phyloP scores from a whole-genome alignment of 2,797 vertebrate genomes.

The Melanotaenia parkinsoni region DNA sequence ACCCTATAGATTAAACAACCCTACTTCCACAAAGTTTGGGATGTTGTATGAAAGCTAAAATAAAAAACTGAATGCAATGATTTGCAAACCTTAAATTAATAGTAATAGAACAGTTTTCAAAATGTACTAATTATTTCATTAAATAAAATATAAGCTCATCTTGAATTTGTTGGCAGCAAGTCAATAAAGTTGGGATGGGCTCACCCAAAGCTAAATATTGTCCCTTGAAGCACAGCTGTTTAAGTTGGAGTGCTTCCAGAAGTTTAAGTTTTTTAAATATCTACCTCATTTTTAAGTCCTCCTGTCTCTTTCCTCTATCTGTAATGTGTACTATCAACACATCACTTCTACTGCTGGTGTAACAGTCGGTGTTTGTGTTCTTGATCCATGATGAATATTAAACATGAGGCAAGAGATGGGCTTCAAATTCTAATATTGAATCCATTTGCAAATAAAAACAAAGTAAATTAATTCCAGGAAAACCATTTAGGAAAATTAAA shows the following conservation, averaged over 20 bases:
- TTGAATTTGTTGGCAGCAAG: neutral
- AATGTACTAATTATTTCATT: too few relatives aligned
- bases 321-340: constrained; percentile 3
- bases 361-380: constrained; percentile 1
- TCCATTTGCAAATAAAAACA: too few relatives aligned
- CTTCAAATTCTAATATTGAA: neutral
- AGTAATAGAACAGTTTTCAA: too few relatives aligned
- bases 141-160: too few relatives aligned
- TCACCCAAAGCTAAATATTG: constrained; percentile 28
- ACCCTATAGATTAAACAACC: too few relatives aligned
- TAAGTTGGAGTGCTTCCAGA: constrained; percentile 38
- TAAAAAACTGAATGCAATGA: too few relatives aligned
- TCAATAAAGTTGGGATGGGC: neutral
- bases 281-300: constrained; percentile 18
- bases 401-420: neutral
- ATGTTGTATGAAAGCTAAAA: too few relatives aligned
- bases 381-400: neutral
- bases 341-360: constrained; percentile 6
- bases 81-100: too few relatives aligned
- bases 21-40: too few relatives aligned
- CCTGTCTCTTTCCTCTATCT: constrained; percentile 19
- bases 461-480: too few relatives aligned
- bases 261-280: constrained; percentile 22
- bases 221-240: constrained; percentile 41
- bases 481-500: too few relatives aligned